Evolutionary conservation across 2,797 vertebrate species (phyloP).

Genomic region (Galaxias olidus): DNA sequence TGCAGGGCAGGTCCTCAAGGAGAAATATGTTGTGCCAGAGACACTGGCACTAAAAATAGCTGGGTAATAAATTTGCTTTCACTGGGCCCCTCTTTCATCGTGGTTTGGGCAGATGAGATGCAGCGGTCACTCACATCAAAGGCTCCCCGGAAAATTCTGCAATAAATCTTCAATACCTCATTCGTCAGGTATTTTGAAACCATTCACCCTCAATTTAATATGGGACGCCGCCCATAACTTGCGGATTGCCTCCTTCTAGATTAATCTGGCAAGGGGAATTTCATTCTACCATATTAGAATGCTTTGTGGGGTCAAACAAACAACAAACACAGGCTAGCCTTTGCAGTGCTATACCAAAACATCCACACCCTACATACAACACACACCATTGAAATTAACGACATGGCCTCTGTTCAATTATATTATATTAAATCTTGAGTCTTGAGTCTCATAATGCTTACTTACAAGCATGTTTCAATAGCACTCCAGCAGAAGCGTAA

Average conservation of each 20-base stretch:
- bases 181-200: slow-evolving; percentile 15
- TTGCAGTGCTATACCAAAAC: no score
- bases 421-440: no score
- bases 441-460: no score
- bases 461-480: no score
- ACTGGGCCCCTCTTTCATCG: slow-evolving; percentile 39
- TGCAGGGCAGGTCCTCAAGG: slow-evolving; percentile 43
- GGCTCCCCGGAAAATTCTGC: slow-evolving; percentile 33
- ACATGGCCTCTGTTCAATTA: no score
- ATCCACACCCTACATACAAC: no score
- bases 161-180: slow-evolving; percentile 45
- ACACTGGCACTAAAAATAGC: slow-evolving; percentile 65
- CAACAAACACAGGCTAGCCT: no score
- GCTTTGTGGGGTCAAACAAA: background rate
- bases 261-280: no score
- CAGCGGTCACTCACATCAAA: slow-evolving; percentile 53
- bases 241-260: no score
- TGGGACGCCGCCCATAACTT: no score
- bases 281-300: no score
- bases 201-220: background rate
- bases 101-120: slow-evolving; percentile 42
- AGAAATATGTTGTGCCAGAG: slow-evolving; percentile 58
- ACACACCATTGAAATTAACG: no score
- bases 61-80: slow-evolving; percentile 53
- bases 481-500: slow-evolving; percentile 34